phyloP scores from a whole-genome alignment of 2,797 vertebrate genomes.

The Amniataba percoides region DNA sequence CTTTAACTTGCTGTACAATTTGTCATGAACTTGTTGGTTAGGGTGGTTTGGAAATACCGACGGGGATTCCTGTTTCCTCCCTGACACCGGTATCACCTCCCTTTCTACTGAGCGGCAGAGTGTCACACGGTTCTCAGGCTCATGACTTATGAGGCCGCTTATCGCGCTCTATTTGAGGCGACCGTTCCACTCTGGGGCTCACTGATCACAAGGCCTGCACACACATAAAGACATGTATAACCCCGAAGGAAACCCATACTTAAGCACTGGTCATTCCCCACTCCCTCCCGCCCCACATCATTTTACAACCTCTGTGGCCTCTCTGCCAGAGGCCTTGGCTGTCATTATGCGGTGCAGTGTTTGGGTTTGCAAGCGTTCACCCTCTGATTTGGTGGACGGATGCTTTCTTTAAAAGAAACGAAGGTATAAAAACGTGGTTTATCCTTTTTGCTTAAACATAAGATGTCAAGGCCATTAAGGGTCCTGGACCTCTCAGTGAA shows the following conservation, averaged over 20 bases:
- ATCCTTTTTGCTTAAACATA: conserved; percentile 72
- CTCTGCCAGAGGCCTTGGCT: conserved; percentile 77
- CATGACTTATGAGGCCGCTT: conserved; percentile 60
- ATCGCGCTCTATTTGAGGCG: conserved; percentile 72
- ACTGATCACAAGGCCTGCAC: conserved; percentile 73
- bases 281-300: conserved; percentile 54
- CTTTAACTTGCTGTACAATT: conserved; percentile 47
- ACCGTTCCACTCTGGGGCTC: conserved; percentile 52
- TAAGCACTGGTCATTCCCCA: conserved; percentile 71
- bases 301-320: conserved; percentile 78
- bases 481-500: conserved; percentile 50
- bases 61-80: conserved; percentile 38
- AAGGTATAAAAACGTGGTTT: conserved; percentile 73
- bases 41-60: conserved; percentile 48
- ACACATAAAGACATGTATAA: conserved; percentile 73
- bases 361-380: conserved; percentile 76
- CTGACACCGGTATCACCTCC: conserved; percentile 46
- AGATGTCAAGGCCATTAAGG: conserved; percentile 71
- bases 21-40: conserved; percentile 36
- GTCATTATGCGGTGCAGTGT: conserved; percentile 83
- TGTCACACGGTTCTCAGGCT: conserved; percentile 69
- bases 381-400: conserved; percentile 80
- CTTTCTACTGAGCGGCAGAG: conserved; percentile 49
- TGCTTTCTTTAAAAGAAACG: conserved; percentile 63
- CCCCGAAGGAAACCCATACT: conserved; percentile 75